These are phyloP conservation scores for Spongilla lacustris DNA, from an alignment of 37 sponge, comb jelly and placozoan species.

Conservation along the genomic window DNA sequence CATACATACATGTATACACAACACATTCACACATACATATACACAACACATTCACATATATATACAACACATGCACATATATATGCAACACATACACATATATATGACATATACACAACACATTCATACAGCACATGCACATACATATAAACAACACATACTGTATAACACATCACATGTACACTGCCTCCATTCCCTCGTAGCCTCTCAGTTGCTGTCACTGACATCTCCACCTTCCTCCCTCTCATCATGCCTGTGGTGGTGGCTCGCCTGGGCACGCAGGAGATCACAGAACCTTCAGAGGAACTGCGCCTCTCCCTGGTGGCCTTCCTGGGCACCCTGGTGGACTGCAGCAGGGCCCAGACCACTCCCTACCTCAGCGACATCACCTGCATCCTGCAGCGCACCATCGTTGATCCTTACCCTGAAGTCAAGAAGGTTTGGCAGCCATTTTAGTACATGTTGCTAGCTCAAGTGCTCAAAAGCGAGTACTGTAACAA, in stretches of 20 bases:
- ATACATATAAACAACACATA: no score
- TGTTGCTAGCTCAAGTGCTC: neutral
- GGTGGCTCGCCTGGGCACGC: conserved; percentile 77
- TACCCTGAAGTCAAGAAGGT: conserved; percentile 98
- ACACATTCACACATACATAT: neutral
- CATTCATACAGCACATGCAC: no score
- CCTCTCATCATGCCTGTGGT: conserved; percentile 78
- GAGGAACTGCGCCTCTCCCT: conserved; percentile 87
- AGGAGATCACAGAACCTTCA: conserved; percentile 88
- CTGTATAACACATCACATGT: no score
- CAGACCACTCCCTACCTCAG: conserved; percentile 72
- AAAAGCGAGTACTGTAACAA: no score
- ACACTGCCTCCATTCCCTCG: neutral
- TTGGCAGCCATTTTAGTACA: neutral
- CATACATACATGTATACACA: neutral
- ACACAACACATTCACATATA: neutral
- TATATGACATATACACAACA: no score
- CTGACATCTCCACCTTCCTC: conserved; percentile 39
- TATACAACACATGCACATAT: neutral
- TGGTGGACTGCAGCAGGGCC: conserved; percentile 11
- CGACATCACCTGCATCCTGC: conserved; percentile 74
- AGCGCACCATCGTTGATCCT: conserved; percentile 82
- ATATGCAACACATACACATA: neutral
- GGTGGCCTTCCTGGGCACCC: conserved; percentile 49
- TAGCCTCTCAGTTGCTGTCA: conserved; percentile 28